These are phyloP conservation scores for Forficula auricularia DNA, from an alignment of 1,140 invertebrate species.

Conservation along the genomic window DNA sequence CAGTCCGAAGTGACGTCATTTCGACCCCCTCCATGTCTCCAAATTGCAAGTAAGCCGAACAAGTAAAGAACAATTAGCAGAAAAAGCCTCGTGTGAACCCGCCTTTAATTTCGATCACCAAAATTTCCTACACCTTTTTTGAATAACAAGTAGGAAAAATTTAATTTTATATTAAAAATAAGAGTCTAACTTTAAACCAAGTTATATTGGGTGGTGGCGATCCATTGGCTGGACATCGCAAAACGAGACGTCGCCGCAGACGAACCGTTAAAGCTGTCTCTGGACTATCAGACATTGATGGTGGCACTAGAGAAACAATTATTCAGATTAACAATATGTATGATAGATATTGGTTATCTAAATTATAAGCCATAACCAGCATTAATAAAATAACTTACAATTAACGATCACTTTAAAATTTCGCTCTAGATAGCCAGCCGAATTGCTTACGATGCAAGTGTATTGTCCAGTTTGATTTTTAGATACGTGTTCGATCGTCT, in stretches of 20 bases:
- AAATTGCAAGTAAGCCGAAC: too few relatives aligned
- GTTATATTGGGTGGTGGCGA: conserved; percentile 14
- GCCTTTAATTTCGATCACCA: too few relatives aligned
- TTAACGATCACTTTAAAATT: conserved; percentile 29
- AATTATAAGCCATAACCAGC: neutral
- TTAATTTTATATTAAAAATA: too few relatives aligned
- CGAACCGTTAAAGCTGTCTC: conserved; percentile 5
- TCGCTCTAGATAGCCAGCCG: conserved; percentile 20
- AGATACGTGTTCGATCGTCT: conserved; percentile 16
- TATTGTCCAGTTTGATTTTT: conserved; percentile 23
- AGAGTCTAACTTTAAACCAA: conserved; percentile 16
- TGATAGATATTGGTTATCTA: neutral
- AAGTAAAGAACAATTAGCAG: too few relatives aligned
- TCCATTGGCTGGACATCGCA: conserved; percentile 14
- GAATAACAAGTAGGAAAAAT: too few relatives aligned
- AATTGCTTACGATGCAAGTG: conserved; percentile 24
- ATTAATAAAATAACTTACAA: conserved; percentile 19
- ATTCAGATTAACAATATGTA: neutral
- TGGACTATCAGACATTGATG: conserved; percentile 8
- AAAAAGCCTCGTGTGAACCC: too few relatives aligned
- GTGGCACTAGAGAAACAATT: conserved; percentile 10
- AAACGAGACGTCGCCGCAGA: conserved; percentile 10
- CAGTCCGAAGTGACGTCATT: too few relatives aligned
- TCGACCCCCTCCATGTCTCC: too few relatives aligned
- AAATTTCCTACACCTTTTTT: too few relatives aligned